Percentiles rank a stretch among this genome's conserved stretches.
Conservation (phyloP, 2,797 vertebrate species). For the Circus cinereus region DNA sequence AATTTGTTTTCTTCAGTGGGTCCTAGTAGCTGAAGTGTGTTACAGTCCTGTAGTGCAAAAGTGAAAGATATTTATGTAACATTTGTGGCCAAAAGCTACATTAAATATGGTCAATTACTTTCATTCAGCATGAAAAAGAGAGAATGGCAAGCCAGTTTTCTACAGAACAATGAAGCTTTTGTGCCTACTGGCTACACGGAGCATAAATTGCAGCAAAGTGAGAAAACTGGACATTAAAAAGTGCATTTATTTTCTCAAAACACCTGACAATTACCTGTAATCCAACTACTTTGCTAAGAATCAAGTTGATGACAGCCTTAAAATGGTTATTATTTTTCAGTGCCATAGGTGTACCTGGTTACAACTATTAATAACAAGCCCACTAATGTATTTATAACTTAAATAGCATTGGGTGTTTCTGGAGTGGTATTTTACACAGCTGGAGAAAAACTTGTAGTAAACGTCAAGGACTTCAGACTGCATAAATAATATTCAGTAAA, state of each 20-base stretch:
- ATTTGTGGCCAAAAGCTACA: not conserved
- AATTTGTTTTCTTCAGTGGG: not conserved
- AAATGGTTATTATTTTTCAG: not conserved
- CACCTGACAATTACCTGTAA: not conserved
- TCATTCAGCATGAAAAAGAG: not conserved
- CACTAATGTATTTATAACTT: not conserved
- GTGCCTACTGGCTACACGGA: not conserved
- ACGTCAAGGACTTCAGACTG: not conserved
- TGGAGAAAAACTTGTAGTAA: not conserved
- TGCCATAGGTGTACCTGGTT: not conserved
- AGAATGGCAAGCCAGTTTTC: not conserved
- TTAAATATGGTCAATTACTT: slow-evolving; percentile 8
- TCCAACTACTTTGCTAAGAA: not conserved
- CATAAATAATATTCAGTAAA: not conserved
- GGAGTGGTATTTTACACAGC: not conserved
- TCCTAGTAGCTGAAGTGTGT: not conserved
- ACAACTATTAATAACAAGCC: not conserved
- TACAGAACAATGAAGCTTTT: not conserved
- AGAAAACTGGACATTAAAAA: not conserved
- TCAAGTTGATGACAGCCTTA: not conserved
- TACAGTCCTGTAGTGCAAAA: not conserved
- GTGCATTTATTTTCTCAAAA: slow-evolving; percentile 9
- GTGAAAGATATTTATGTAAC: not conserved
- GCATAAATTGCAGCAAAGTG: not conserved
- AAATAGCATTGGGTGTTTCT: not conserved